These are phyloP conservation scores for Mustela erminea DNA, from an alignment of 2,797 vertebrate species.

Conservation along the genomic window DNA sequence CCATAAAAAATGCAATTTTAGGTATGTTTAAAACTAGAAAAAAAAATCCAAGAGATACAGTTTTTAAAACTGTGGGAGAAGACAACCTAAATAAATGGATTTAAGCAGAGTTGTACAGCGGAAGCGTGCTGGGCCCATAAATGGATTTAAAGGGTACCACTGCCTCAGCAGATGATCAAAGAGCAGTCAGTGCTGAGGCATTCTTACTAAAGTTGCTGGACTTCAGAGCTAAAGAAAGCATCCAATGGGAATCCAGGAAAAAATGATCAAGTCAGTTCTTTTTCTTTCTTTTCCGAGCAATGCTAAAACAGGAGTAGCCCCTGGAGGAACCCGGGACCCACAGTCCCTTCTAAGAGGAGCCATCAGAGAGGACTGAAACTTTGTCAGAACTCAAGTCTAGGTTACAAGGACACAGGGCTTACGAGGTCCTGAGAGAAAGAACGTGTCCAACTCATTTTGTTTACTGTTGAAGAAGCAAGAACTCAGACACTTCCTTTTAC, in stretches of 20 bases:
- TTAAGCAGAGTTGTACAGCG: not conserved
- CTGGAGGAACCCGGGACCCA: fast-evolving
- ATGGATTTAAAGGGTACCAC: not conserved
- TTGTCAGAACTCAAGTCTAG: not conserved
- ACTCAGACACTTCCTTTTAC: not conserved
- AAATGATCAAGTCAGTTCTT: not conserved
- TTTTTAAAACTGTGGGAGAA: not conserved
- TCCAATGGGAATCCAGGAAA: not conserved
- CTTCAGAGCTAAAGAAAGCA: not conserved
- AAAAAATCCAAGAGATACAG: not conserved
- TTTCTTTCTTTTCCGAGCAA: not conserved
- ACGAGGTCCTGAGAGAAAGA: not conserved
- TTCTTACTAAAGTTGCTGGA: not conserved
- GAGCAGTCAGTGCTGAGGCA: not conserved
- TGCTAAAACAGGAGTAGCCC: not conserved
- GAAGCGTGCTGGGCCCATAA: not conserved
- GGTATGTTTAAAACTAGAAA: not conserved
- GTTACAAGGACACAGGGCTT: not conserved
- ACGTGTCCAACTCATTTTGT: not conserved
- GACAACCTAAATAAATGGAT: not conserved
- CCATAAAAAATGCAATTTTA: not conserved
- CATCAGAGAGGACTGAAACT: not conserved
- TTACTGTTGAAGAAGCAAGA: not conserved
- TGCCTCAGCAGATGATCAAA: not conserved
- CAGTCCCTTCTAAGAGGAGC: not conserved